Conservation (phyloP, 2,113 vertebrate species). For the Crotalus viridis region DNA sequence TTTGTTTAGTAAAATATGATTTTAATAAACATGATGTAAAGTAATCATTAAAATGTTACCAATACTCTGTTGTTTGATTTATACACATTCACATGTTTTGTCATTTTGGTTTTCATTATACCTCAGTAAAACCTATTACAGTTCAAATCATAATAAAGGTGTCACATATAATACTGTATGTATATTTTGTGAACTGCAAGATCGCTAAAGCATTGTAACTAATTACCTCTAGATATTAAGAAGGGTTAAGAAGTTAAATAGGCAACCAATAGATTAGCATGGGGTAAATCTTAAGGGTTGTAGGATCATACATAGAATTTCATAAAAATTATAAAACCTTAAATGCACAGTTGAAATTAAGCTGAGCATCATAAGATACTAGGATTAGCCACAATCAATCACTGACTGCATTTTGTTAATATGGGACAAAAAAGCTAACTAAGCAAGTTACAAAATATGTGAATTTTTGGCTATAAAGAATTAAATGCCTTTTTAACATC, state of each 20-base stretch:
- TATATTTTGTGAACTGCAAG: not conserved
- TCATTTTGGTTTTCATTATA: not conserved
- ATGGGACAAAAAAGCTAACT: not conserved
- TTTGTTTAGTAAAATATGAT: not conserved
- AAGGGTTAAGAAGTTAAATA: not conserved
- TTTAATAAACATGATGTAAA: not conserved
- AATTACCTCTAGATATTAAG: not conserved
- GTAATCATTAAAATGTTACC: not conserved
- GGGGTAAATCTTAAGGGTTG: not conserved
- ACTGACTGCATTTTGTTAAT: not conserved
- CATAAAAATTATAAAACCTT: not conserved
- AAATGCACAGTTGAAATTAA: not conserved
- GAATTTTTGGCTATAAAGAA: not conserved
- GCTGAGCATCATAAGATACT: not conserved
- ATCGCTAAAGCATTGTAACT: not conserved
- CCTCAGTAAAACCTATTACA: not conserved
- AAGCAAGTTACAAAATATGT: not conserved
- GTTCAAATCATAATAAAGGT: not conserved
- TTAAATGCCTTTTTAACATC: slow-evolving; percentile 2
- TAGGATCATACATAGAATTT: not conserved
- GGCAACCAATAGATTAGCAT: not conserved
- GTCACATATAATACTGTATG: not conserved
- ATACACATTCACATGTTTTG: not conserved
- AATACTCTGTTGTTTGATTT: not conserved
- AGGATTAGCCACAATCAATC: not conserved